These are phyloP conservation scores for Suncus etruscus DNA, from an alignment of 2,113 vertebrate genomes.

Conservation along the genomic window DNA sequence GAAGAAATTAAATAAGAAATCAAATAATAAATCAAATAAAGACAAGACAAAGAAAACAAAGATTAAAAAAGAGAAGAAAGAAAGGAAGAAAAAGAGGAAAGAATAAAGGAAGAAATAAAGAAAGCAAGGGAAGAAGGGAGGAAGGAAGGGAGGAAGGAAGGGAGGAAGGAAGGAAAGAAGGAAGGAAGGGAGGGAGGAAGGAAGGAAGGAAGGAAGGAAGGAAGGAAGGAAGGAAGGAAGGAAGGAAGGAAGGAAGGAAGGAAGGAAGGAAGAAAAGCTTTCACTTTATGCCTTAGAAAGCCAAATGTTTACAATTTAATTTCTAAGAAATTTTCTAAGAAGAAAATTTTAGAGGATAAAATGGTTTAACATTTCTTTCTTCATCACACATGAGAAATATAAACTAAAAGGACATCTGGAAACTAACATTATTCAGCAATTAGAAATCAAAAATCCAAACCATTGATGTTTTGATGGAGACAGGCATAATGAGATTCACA, in stretches of 20 bases:
- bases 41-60: neutral
- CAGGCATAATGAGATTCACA: constrained; percentile 64
- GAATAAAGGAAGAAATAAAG: neutral
- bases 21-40: neutral
- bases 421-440: constrained; percentile 70
- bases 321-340: constrained; percentile 76
- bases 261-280: neutral
- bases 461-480: constrained; percentile 70
- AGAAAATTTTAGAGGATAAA: constrained; percentile 72
- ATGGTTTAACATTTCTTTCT: constrained; percentile 52
- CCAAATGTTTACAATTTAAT: constrained; percentile 74
- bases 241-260: too few species aligned
- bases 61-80: neutral
- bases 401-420: constrained; percentile 76
- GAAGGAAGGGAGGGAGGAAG: neutral
- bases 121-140: neutral
- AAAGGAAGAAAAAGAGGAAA: neutral
- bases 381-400: constrained; percentile 60
- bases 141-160: neutral
- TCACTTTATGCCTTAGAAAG: constrained; percentile 61
- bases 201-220: neutral
- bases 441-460: constrained; percentile 77
- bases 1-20: neutral
- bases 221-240: neutral
- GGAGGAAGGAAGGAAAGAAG: too few species aligned